phyloP scores from a whole-genome alignment of 2,113 vertebrate genomes.

The Brachypteracias leptosomus region DNA sequence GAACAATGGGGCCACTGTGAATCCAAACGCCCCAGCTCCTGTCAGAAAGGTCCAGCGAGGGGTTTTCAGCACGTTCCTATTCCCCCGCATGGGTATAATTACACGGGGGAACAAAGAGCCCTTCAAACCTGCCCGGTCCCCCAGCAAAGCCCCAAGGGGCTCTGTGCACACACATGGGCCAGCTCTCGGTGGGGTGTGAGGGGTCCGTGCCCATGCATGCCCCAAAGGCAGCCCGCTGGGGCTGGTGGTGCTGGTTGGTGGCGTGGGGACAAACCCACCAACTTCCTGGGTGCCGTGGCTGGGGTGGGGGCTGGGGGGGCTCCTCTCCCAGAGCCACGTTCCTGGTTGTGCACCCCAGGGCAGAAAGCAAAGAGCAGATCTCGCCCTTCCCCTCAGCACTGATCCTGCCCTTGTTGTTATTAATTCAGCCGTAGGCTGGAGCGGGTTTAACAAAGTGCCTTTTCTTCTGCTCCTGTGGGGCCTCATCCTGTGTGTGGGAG shows the following conservation, averaged over 20 bases:
- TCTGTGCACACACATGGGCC: background rate
- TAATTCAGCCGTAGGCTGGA: fast-evolving
- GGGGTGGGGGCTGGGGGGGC: fast-evolving
- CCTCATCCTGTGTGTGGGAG: background rate
- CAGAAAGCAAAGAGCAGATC: background rate
- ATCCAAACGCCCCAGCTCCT: background rate
- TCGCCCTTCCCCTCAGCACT: background rate
- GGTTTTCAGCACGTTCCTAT: constrained; percentile 64
- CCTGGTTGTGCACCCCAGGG: background rate
- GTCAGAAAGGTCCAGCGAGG: constrained; percentile 9
- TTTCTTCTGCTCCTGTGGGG: background rate
- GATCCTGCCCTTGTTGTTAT: background rate
- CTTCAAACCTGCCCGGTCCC: background rate
- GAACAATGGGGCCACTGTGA: constrained; percentile 61
- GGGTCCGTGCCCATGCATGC: fast-evolving
- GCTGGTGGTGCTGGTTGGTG: background rate
- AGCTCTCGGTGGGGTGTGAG: fast-evolving
- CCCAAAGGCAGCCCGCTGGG: fast-evolving
- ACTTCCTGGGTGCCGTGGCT: background rate
- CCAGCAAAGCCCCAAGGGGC: background rate
- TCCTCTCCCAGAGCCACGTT: fast-evolving
- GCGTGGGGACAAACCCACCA: background rate
- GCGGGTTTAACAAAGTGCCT: background rate
- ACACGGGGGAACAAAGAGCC: constrained; percentile 57
- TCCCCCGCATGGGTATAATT: constrained; percentile 56